phyloP scores from a whole-genome alignment of 2,797 vertebrate species.

The Aldrovandia affinis region DNA sequence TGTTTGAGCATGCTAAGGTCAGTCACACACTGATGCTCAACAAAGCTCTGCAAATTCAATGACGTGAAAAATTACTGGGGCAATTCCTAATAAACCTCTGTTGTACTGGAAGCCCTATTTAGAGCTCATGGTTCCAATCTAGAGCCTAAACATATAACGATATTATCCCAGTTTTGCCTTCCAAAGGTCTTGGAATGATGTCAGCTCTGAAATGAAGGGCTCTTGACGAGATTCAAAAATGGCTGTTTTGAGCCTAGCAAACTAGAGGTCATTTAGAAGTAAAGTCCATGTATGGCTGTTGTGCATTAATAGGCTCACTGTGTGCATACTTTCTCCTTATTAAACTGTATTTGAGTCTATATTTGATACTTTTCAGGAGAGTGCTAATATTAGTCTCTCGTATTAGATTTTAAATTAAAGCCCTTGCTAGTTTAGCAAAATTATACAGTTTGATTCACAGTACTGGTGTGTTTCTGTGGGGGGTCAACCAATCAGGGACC shows the following conservation, averaged over 20 bases:
- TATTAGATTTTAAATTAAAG: neutral
- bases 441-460: neutral
- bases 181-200: neutral
- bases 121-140: neutral
- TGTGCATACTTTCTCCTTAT: neutral
- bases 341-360: neutral
- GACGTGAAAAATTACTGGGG: conserved; percentile 65
- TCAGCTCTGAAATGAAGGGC: neutral
- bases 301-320: conserved; percentile 54
- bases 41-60: conserved; percentile 64
- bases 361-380: neutral
- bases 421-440: neutral
- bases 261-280: neutral
- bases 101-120: neutral
- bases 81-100: neutral
- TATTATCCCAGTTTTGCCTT: neutral
- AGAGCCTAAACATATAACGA: neutral
- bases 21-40: conserved; percentile 64
- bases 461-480: neutral
- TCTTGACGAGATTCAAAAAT: neutral
- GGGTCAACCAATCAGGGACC: neutral
- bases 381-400: neutral
- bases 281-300: neutral
- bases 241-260: no score
- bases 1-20: conserved; percentile 50